Conservation (phyloP, 2,113 vertebrate genomes). For the Oreochromis aureus region DNA sequence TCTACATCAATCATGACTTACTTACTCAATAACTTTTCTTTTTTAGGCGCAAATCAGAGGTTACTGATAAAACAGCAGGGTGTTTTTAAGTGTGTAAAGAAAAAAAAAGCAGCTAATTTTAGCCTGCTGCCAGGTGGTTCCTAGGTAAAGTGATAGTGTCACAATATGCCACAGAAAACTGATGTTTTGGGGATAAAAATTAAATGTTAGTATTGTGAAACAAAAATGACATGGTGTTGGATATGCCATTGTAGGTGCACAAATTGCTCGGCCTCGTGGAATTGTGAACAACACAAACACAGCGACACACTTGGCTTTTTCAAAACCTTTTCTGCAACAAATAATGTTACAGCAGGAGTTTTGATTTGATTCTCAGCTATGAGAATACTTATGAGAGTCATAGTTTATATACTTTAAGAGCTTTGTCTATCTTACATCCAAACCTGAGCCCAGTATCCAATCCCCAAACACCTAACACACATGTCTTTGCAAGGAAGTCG, state of each 20-base stretch:
- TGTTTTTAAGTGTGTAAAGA: background rate
- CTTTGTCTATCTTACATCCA: background rate
- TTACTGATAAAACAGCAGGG: background rate
- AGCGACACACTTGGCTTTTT: background rate
- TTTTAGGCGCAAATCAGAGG: background rate
- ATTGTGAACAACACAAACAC: background rate
- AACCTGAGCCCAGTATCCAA: background rate
- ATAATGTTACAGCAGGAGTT: background rate
- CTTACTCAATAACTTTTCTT: background rate
- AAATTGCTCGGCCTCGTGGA: background rate
- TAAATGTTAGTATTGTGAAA: background rate
- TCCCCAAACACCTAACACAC: background rate
- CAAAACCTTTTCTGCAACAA: background rate
- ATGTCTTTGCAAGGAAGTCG: background rate
- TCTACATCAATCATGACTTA: background rate
- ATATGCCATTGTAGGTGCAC: background rate
- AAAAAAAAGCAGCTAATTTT: background rate
- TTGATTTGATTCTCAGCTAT: background rate
- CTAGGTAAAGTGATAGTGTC: background rate
- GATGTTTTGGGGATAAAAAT: background rate
- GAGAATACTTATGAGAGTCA: background rate
- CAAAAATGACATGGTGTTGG: background rate
- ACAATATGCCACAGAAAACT: rapidly evolving
- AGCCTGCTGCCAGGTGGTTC: background rate
- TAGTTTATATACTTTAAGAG: background rate